These are phyloP conservation scores for Nephrotoma flavescens DNA, from an alignment of 2,888 invertebrate species.

Conservation along the genomic window DNA sequence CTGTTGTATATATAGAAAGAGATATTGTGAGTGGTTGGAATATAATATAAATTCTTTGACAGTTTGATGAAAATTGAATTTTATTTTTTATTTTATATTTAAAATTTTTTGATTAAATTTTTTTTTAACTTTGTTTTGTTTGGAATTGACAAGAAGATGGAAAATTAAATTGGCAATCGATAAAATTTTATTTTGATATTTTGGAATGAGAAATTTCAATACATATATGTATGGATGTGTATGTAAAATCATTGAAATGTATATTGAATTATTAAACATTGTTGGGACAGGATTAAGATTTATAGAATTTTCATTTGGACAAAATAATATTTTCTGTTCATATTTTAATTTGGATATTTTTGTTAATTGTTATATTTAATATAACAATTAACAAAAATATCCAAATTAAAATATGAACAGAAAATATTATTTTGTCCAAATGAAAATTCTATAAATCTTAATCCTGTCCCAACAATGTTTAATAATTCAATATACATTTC, in stretches of 20 bases:
- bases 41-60: constrained; percentile 1
- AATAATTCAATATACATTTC: neutral
- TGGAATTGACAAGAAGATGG: neutral
- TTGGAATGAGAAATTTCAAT: neutral
- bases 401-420: too few species aligned
- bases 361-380: too few species aligned
- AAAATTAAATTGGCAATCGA: neutral
- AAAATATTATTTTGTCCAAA: too few species aligned
- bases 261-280: neutral
- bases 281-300: neutral
- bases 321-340: too few species aligned
- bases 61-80: constrained; percentile 4
- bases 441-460: neutral
- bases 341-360: too few species aligned
- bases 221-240: neutral
- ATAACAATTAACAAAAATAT: too few species aligned
- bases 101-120: neutral
- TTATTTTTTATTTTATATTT: neutral
- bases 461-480: neutral
- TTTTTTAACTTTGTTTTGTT: neutral
- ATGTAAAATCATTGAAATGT: neutral
- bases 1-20: neutral
- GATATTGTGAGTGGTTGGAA: neutral
- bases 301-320: neutral
- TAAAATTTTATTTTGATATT: neutral